Percentiles rank a stretch among this genome's conserved stretches.
Conservation (phyloP, 1,140 invertebrate species). For the Ceratina japonica region DNA sequence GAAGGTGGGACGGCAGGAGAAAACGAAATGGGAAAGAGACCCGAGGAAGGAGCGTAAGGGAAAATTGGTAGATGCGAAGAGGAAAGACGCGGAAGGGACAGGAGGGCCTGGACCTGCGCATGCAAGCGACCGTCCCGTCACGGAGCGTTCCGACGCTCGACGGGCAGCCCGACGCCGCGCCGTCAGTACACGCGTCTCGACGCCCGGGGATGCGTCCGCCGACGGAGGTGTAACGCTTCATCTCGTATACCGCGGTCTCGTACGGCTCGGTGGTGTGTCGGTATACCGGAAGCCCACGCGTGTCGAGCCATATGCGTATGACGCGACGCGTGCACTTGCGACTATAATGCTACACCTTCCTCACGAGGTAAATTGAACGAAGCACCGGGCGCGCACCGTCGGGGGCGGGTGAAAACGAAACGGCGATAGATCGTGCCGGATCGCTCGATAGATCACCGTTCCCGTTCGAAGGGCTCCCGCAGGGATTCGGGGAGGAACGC, state of each 20-base stretch:
- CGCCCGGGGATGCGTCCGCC: conserved; percentile 76
- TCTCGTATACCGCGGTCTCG: background rate
- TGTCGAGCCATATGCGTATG: conserved; percentile 47
- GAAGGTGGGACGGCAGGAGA: background rate
- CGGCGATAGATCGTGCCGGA: background rate
- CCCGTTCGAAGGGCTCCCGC: background rate
- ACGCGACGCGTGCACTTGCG: conserved; percentile 58
- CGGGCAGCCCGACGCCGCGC: conserved; percentile 65
- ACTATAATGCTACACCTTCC: conserved; percentile 74
- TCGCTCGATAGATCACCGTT: background rate
- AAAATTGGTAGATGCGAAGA: background rate
- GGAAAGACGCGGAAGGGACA: conserved; percentile 45
- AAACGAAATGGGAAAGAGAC: too few species aligned
- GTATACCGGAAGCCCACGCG: conserved; percentile 14
- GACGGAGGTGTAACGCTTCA: conserved; percentile 34
- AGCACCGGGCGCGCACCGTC: background rate
- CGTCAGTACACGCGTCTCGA: conserved; percentile 77
- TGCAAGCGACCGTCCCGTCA: conserved; percentile 54
- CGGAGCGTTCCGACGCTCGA: conserved; percentile 68
- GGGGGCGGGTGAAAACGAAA: too few species aligned
- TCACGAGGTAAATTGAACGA: conserved; percentile 69
- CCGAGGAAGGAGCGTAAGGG: too few species aligned
- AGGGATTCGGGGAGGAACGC: background rate
- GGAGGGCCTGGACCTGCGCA: conserved; percentile 71
- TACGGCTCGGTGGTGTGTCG: background rate